A percentile compares a stretch with the other conserved stretches of the same genome.
Evolutionary conservation across 2,113 vertebrate genomes (phyloP).

Genomic region (Lanius ludovicianus): DNA sequence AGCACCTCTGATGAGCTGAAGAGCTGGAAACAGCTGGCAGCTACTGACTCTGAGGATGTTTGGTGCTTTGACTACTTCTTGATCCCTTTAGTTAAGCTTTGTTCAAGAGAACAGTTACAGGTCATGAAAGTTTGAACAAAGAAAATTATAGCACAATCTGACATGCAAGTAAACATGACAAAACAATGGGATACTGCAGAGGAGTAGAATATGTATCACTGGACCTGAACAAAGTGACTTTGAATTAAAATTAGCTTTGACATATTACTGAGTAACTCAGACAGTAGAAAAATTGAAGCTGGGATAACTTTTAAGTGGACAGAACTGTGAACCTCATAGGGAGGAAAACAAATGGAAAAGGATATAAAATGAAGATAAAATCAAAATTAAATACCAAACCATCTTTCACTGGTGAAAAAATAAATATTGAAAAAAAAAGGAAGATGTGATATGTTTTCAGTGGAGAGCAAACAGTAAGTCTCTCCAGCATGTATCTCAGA

Average conservation of each 20-base stretch:
- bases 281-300: background rate
- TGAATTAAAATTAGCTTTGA: background rate
- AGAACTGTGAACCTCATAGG: background rate
- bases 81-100: background rate
- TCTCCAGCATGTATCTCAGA: constrained; percentile 11
- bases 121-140: background rate
- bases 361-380: background rate
- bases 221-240: background rate
- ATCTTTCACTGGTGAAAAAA: background rate
- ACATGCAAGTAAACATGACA: background rate
- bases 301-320: background rate
- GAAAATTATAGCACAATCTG: background rate
- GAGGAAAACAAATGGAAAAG: background rate
- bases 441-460: background rate
- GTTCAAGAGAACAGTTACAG: background rate
- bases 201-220: background rate
- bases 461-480: background rate
- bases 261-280: background rate
- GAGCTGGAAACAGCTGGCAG: background rate
- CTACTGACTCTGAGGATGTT: background rate
- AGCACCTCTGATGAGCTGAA: background rate
- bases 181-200: background rate
- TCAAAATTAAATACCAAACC: background rate
- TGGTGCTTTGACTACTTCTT: background rate
- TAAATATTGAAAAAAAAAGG: background rate